These are phyloP conservation scores for Caenorhabditis sp. DNA, from an alignment of 2,888 invertebrate species.

Conservation along the genomic window DNA sequence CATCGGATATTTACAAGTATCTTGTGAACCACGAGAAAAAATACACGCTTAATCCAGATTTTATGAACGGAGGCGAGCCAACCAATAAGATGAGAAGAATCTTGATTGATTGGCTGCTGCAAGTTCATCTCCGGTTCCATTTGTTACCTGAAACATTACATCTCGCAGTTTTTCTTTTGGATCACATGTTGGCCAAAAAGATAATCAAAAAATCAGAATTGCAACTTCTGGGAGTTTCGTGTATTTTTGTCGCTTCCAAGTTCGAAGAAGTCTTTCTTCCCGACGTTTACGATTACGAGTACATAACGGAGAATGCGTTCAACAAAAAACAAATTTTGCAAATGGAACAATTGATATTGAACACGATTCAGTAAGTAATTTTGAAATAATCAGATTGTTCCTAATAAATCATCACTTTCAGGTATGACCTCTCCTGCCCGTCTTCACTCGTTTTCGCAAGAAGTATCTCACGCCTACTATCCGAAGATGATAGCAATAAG, in stretches of 20 bases:
- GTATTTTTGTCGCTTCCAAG: conserved; percentile 85
- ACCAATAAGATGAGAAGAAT: conserved; percentile 87
- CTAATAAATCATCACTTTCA: no score
- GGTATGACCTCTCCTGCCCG: conserved; percentile 84
- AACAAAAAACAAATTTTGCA: conserved; percentile 74
- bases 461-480: conserved; percentile 74
- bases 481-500: conserved; percentile 12
- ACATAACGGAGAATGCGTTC: conserved; percentile 88
- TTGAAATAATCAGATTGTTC: background rate
- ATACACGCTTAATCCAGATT: conserved; percentile 27
- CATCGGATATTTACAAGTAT: conserved; percentile 83
- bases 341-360: conserved; percentile 44
- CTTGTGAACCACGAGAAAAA: conserved; percentile 41
- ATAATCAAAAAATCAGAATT: conserved; percentile 44
- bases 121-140: conserved; percentile 77
- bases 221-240: conserved; percentile 49
- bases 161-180: conserved; percentile 85
- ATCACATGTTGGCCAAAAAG: conserved; percentile 84
- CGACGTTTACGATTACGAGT: conserved; percentile 86
- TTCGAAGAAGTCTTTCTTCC: conserved; percentile 93
- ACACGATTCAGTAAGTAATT: conserved; percentile 20
- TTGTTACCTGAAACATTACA: conserved; percentile 88
- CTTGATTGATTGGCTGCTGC: conserved; percentile 89
- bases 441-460: conserved; percentile 87
- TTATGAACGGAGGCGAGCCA: conserved; percentile 56